Evolutionary conservation across 2,113 vertebrate species (phyloP), one percentile per base, ranked within the genome.

Genomic region (Sclerurus mexicanus): DNA sequence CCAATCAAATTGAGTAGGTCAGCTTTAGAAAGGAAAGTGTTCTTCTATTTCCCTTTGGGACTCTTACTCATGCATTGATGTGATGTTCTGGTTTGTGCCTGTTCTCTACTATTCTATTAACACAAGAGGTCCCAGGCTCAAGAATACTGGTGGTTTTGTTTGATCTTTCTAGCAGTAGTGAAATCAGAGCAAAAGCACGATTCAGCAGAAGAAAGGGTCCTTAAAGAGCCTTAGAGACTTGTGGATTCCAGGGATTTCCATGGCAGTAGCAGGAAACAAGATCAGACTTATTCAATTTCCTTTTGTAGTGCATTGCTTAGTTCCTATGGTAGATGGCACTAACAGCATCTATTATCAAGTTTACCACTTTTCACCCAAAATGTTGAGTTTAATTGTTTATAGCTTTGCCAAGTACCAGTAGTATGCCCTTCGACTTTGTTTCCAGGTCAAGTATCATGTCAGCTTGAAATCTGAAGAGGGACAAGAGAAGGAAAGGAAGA

Each of bases 231-330:
- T 93, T 83, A 46, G 69, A 96, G 91, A 62, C 55, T 80, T 66
- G 33, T 67, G 59, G 46, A 88, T 90, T 96, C 87, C 93, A 60
- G 47, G 55, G 85, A 97, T 96, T 96, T 93, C 93, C 92, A 93
- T 86, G 75, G 82, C 85, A 94, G 75, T 90, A 74, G 64, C 44
- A 91, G 78, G 77, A 91, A 79, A 75, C 58, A 91, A 82, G 21
- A 63, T 55, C 5, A 0, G 35, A 19, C 30, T 69, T 22, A 67
- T 28, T 83, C 30, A 28, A 14, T 76, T 66, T 73, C 62, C 42
- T 50, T 74, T 59, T 44, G 1, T 13, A 9, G n/a, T 77, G 33
- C 55, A 18, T 63, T 55, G 56, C 82, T 93, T 85, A 39, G 6
- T 86, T 86, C 59, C n/a, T 71, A 7, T 71, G 63, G 60, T 59